phyloP scores from a whole-genome alignment of 2,888 invertebrate genomes.

The Rugalucina vietnamica region DNA sequence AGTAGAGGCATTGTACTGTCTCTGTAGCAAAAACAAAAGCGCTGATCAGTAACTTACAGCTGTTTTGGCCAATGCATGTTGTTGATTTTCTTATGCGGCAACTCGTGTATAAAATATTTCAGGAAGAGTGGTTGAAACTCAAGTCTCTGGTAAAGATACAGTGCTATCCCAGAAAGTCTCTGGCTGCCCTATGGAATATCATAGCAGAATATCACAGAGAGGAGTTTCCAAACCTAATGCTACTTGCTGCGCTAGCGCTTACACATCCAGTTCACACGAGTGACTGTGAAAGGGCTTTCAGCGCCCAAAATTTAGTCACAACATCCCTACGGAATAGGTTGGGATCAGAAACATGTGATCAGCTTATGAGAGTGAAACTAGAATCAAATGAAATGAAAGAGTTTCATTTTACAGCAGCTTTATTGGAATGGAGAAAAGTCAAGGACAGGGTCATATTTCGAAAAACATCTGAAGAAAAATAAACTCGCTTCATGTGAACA shows the following conservation, averaged over 20 bases:
- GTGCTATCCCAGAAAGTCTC: slow-evolving; percentile 14
- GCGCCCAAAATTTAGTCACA: slow-evolving; percentile 32
- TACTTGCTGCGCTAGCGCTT: slow-evolving; percentile 31
- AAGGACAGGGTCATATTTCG: background rate
- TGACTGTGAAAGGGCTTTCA: slow-evolving; percentile 53
- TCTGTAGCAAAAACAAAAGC: too few relatives aligned
- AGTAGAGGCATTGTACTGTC: too few relatives aligned
- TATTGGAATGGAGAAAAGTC: slow-evolving; percentile 25
- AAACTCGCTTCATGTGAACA: too few relatives aligned
- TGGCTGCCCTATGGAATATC: slow-evolving; percentile 34
- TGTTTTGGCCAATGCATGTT: too few relatives aligned
- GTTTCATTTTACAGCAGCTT: slow-evolving; percentile 33
- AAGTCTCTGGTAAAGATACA: slow-evolving; percentile 37
- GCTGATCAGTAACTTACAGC: too few relatives aligned
- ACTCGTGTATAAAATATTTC: background rate
- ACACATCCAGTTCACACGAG: slow-evolving; percentile 45
- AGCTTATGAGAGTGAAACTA: slow-evolving; percentile 47
- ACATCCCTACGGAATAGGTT: slow-evolving; percentile 36
- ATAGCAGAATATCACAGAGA: slow-evolving; percentile 32
- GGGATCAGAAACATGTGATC: slow-evolving; percentile 27
- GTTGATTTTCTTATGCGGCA: too few relatives aligned
- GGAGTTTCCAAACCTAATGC: slow-evolving; percentile 42
- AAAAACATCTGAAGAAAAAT: too few relatives aligned
- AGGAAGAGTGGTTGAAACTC: slow-evolving; percentile 37
- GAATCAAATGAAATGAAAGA: slow-evolving; percentile 19